Evolutionary conservation across 2,797 vertebrate genomes (phyloP).

Genomic region (Lateolabrax maculatus): DNA sequence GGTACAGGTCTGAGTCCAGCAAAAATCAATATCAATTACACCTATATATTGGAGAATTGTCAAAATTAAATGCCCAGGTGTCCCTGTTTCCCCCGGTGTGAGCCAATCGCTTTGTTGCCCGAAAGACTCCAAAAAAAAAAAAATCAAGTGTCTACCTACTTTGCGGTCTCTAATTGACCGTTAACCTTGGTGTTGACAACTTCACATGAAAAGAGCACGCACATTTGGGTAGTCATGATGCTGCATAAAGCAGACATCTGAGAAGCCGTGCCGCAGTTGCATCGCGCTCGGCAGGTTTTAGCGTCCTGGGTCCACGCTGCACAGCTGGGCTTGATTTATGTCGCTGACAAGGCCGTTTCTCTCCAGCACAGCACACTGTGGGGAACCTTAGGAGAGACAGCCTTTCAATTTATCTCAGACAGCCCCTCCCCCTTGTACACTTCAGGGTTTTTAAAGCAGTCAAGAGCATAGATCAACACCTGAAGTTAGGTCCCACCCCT

Average conservation of each 20-base stretch:
- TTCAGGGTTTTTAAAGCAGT: slow-evolving; percentile 75
- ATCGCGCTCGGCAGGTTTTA: slow-evolving; percentile 46
- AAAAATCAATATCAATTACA: slow-evolving; percentile 86
- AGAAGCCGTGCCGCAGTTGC: slow-evolving; percentile 41
- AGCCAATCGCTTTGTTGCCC: slow-evolving; percentile 69
- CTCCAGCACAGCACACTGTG: slow-evolving; percentile 72
- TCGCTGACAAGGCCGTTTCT: slow-evolving; percentile 85
- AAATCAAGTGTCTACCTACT: slow-evolving; percentile 47
- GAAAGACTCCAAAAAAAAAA: slow-evolving; percentile 53
- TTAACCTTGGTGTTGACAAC: slow-evolving; percentile 69
- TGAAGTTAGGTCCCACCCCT: slow-evolving; percentile 70
- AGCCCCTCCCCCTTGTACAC: slow-evolving; percentile 63
- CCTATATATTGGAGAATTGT: slow-evolving; percentile 81
- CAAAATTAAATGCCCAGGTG: slow-evolving; percentile 74
- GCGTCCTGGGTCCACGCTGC: slow-evolving; percentile 51
- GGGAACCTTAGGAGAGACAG: slow-evolving; percentile 79
- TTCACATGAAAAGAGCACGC: slow-evolving; percentile 21
- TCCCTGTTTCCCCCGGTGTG: slow-evolving; percentile 59
- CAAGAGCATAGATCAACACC: slow-evolving; percentile 76
- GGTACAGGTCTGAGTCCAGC: slow-evolving; percentile 64
- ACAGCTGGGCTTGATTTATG: slow-evolving; percentile 84
- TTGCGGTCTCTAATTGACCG: slow-evolving; percentile 64
- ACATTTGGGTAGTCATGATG: slow-evolving; percentile 30
- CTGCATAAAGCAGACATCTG: slow-evolving; percentile 49
- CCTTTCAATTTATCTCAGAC: slow-evolving; percentile 85